Evolutionary conservation across 2,113 vertebrate genomes (phyloP).

Genomic region (Ailuropoda melanoleuca): DNA sequence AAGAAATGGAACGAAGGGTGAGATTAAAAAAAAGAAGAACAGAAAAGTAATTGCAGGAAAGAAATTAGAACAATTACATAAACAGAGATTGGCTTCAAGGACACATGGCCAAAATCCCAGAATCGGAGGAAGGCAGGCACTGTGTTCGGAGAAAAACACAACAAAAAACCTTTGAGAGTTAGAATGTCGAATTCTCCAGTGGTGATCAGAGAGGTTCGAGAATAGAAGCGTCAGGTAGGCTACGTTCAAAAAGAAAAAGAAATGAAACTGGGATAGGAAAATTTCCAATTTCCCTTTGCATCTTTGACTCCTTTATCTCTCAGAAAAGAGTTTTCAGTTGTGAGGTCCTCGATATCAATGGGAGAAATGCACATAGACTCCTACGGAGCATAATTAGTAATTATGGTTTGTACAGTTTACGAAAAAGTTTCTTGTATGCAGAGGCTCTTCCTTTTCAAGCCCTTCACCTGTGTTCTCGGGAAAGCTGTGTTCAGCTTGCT

Average conservation of each 20-base stretch:
- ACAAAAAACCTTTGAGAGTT: slow-evolving; percentile 60
- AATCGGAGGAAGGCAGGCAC: slow-evolving; percentile 39
- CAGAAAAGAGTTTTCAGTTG: neutral
- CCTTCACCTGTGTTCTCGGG: neutral
- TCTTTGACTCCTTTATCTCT: neutral
- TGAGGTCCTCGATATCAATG: neutral
- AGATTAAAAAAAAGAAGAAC: neutral
- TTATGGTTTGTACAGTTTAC: neutral
- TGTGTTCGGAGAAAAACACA: slow-evolving; percentile 62
- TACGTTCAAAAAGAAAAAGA: slow-evolving; percentile 56
- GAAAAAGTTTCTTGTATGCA: neutral
- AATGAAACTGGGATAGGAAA: slow-evolving; percentile 43
- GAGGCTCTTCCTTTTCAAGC: neutral
- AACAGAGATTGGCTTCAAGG: slow-evolving; percentile 69
- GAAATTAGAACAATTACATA: slow-evolving; percentile 82
- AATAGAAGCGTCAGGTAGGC: slow-evolving; percentile 52
- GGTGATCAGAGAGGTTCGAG: slow-evolving; percentile 44
- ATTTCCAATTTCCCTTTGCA: neutral
- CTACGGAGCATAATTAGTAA: neutral
- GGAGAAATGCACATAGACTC: neutral
- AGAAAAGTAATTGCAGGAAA: slow-evolving; percentile 62
- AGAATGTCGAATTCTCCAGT: slow-evolving; percentile 40
- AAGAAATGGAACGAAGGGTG: slow-evolving; percentile 75
- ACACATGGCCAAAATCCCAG: slow-evolving; percentile 71
- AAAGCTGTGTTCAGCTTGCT: neutral